Evolutionary conservation across 2,113 vertebrate species (phyloP).

Genomic region (Scalopus aquaticus): DNA sequence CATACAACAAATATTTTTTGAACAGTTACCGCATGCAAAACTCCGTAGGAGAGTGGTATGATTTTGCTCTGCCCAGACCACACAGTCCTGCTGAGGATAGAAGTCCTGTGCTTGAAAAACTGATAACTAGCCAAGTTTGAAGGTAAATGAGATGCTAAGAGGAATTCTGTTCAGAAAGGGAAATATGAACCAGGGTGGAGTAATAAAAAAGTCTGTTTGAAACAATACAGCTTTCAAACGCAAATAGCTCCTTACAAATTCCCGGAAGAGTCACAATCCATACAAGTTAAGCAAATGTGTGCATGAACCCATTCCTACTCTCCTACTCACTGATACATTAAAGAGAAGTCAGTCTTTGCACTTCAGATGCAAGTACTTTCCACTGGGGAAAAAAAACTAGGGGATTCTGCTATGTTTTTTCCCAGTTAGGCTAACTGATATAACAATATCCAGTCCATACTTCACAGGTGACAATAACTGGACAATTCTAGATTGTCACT

Average conservation of each 20-base stretch:
- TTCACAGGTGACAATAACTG: background rate
- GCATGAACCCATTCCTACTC: background rate
- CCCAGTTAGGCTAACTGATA: background rate
- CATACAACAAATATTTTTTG: background rate
- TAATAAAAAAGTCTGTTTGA: background rate
- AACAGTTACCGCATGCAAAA: background rate
- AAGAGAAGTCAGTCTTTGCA: background rate
- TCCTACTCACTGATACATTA: background rate
- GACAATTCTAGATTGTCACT: background rate
- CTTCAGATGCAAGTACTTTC: background rate
- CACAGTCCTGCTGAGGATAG: background rate
- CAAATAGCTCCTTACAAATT: background rate
- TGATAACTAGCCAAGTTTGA: conserved; percentile 29
- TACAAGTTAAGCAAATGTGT: background rate
- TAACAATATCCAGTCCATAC: background rate
- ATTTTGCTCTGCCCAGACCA: background rate
- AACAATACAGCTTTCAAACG: background rate
- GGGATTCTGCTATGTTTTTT: background rate
- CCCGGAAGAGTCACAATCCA: background rate
- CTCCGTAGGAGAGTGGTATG: background rate
- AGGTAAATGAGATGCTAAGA: conserved; percentile 36
- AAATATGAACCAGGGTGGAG: background rate
- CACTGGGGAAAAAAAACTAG: background rate
- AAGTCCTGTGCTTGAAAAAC: background rate
- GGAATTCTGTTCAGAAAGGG: background rate